These are phyloP conservation scores for Macroteleia sp. DNA, from an alignment of 2,888 invertebrate species.

Conservation along the genomic window DNA sequence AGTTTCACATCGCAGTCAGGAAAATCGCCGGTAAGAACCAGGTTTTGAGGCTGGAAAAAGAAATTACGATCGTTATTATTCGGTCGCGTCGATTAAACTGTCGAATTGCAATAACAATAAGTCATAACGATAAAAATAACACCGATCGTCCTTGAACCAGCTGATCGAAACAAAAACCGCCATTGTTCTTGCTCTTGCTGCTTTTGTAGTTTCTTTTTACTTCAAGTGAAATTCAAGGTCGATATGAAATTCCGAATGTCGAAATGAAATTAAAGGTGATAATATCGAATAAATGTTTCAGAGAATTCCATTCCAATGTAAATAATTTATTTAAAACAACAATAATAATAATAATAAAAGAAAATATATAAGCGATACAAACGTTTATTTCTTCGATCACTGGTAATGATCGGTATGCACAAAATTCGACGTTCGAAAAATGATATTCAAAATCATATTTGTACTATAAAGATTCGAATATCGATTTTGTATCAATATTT, in stretches of 20 bases:
- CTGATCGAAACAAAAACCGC: constrained; percentile 43
- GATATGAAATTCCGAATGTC: neutral
- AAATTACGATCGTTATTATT: constrained; percentile 45
- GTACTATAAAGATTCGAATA: too few relatives aligned
- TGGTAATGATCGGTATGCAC: too few relatives aligned
- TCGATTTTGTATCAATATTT: too few relatives aligned
- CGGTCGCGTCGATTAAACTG: constrained; percentile 28
- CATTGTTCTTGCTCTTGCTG: constrained; percentile 26
- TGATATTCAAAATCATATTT: too few relatives aligned
- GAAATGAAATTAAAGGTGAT: constrained; percentile 1
- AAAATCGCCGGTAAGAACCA: constrained; percentile 92
- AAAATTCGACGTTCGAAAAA: too few relatives aligned
- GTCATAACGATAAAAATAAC: constrained; percentile 25
- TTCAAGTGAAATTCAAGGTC: constrained; percentile 33
- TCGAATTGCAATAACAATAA: constrained; percentile 15
- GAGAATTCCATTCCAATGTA: too few relatives aligned
- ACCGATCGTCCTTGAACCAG: constrained; percentile 42
- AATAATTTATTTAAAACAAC: too few relatives aligned
- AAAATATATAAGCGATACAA: too few relatives aligned
- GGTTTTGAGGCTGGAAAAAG: constrained; percentile 93
- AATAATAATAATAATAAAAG: too few relatives aligned
- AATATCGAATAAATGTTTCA: neutral
- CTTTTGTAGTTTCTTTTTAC: neutral
- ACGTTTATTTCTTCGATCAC: too few relatives aligned
- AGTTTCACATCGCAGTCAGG: constrained; percentile 92